Conservation (phyloP, 2,888 invertebrate genomes). For the Colletes collaris region DNA sequence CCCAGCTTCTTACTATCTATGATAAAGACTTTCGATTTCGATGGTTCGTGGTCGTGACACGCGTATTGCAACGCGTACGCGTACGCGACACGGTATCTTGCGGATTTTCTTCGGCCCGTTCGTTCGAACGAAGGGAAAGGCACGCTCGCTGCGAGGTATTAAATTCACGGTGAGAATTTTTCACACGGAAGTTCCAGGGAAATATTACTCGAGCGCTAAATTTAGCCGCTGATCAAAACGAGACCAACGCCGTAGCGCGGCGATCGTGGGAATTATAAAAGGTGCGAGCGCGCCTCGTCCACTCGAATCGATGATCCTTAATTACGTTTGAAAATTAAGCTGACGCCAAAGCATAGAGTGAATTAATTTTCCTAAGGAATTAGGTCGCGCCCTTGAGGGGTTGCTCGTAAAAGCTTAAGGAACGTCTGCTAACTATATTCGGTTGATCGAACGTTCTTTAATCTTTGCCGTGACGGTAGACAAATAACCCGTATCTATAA, state of each 20-base stretch:
- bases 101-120: neutral
- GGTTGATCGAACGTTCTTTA: slow-evolving; percentile 35
- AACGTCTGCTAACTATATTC: slow-evolving; percentile 25
- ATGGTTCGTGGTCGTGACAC: slow-evolving; percentile 4
- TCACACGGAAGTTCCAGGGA: slow-evolving; percentile 20
- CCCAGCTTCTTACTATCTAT: slow-evolving; percentile 37
- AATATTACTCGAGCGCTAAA: slow-evolving; percentile 36
- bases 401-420: slow-evolving; percentile 36
- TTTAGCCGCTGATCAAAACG: slow-evolving; percentile 36
- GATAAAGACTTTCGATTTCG: slow-evolving; percentile 50
- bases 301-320: slow-evolving; percentile 49
- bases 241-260: slow-evolving; percentile 47
- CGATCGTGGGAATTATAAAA: slow-evolving; percentile 37
- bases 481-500: neutral
- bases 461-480: neutral
- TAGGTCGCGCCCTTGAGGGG: slow-evolving; percentile 52
- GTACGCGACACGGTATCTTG: neutral
- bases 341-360: slow-evolving; percentile 31
- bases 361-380: slow-evolving; percentile 57
- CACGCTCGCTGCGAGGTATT: slow-evolving; percentile 4
- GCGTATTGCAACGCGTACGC: neutral
- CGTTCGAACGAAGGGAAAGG: neutral
- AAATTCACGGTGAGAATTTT: slow-evolving; percentile 12
- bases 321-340: slow-evolving; percentile 55
- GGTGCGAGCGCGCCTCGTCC: slow-evolving; percentile 30